Conservation (phyloP, 2,113 vertebrate species). For the Spilogale gracilis region DNA sequence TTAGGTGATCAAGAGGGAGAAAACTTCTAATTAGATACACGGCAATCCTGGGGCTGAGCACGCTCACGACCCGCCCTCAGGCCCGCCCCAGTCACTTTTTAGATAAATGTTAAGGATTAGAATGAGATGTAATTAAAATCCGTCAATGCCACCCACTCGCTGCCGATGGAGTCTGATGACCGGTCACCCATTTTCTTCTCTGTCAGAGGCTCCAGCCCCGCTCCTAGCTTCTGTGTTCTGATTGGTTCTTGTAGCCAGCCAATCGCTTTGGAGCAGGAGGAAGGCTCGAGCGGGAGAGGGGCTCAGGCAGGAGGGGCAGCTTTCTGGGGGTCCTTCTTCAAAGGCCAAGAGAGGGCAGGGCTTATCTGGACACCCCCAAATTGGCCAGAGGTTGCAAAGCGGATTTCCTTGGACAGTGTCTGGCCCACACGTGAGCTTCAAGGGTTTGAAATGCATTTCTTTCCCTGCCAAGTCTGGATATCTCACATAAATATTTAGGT, state of each 20-base stretch:
- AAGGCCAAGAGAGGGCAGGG: not conserved
- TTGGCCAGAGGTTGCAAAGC: not conserved
- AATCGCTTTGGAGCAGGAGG: not conserved
- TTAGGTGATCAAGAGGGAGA: slow-evolving; percentile 88
- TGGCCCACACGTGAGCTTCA: not conserved
- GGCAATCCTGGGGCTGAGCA: slow-evolving; percentile 83
- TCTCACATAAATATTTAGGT: not conserved
- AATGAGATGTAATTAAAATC: slow-evolving; percentile 89
- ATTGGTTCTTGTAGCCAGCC: not conserved
- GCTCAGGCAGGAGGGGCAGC: not conserved
- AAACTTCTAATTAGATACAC: slow-evolving; percentile 89
- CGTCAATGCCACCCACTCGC: slow-evolving; percentile 78
- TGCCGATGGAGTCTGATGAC: slow-evolving; percentile 29
- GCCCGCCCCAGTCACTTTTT: slow-evolving; percentile 83
- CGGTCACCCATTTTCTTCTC: slow-evolving; percentile 34
- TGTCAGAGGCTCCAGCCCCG: not conserved
- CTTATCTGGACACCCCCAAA: accelerated
- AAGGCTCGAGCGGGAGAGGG: not conserved
- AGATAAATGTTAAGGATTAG: slow-evolving; percentile 88
- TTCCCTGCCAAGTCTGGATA: not conserved
- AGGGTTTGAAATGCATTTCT: not conserved
- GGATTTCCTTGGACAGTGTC: not conserved
- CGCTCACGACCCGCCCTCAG: slow-evolving; percentile 18
- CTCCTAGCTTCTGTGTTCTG: not conserved
- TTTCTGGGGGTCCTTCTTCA: not conserved